phyloP scores from a whole-genome alignment of 1,140 invertebrate species.

The Anagrus nilaparvatae region DNA sequence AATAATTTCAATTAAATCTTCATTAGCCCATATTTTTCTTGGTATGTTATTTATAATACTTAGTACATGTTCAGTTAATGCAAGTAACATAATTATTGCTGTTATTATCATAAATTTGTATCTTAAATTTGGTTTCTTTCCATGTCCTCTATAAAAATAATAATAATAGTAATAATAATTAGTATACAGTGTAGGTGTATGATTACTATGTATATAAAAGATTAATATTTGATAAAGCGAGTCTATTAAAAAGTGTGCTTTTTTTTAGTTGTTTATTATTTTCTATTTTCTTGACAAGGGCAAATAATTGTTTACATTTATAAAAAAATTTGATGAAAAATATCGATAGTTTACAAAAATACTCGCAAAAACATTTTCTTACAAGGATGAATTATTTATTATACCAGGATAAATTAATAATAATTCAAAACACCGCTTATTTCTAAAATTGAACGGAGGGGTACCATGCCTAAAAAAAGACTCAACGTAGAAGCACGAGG shows the following conservation, averaged over 20 bases:
- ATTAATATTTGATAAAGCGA: slow-evolving; percentile 2
- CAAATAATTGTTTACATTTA: too few species aligned
- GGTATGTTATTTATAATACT: slow-evolving; percentile 27
- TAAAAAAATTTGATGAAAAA: too few species aligned
- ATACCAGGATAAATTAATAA: too few species aligned
- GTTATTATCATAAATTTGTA: slow-evolving; percentile 30
- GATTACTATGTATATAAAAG: too few species aligned
- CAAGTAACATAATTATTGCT: slow-evolving; percentile 21
- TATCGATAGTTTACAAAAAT: too few species aligned
- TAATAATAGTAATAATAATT: background rate
- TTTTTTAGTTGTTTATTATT: slow-evolving; percentile 5
- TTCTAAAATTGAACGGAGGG: too few species aligned
- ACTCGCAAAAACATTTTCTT: too few species aligned
- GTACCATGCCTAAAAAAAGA: too few species aligned
- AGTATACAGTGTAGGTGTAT: too few species aligned
- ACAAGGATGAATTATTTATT: too few species aligned
- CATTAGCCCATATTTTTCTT: slow-evolving; percentile 17
- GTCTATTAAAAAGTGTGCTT: slow-evolving; percentile 13
- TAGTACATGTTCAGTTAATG: slow-evolving; percentile 31
- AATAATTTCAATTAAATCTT: slow-evolving; percentile 27
- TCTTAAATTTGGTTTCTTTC: slow-evolving; percentile 22
- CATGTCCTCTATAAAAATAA: slow-evolving; percentile 20
- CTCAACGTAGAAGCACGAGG: too few species aligned
- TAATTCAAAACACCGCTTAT: too few species aligned
- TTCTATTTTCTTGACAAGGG: background rate